Conservation (phyloP, 2,113 vertebrate genomes). For the Phalacrocorax pelagicus region DNA sequence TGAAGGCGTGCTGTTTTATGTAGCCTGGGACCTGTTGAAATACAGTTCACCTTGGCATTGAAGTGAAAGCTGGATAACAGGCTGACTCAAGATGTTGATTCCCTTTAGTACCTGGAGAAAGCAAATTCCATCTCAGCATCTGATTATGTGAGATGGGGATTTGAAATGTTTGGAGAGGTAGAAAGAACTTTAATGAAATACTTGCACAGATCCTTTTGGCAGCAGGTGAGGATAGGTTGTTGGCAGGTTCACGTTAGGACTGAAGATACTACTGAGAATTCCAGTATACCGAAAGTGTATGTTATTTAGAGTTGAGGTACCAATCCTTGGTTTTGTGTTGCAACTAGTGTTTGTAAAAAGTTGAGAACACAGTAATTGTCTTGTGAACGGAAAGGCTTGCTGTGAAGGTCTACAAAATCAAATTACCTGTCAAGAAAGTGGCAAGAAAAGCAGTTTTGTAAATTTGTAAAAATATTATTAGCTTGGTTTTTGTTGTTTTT, state of each 20-base stretch:
- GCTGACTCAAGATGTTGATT: background rate
- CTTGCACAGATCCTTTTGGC: background rate
- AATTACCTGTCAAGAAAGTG: background rate
- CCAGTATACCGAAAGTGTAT: background rate
- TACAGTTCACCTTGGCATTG: background rate
- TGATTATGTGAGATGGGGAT: background rate
- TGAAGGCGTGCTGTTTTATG: background rate
- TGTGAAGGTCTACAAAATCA: background rate
- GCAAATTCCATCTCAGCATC: background rate
- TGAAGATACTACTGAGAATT: background rate
- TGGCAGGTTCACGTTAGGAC: background rate
- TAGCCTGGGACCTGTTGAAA: background rate
- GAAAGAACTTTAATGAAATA: background rate
- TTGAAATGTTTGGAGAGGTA: background rate
- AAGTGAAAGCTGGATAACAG: background rate
- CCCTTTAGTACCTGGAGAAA: background rate
- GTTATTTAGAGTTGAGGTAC: background rate
- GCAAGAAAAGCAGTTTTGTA: background rate
- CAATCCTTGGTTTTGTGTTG: background rate
- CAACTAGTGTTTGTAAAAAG: background rate
- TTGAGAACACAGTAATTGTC: background rate
- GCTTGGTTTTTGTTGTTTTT: accelerated
- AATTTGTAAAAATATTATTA: background rate
- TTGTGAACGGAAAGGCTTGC: background rate
- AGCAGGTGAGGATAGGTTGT: background rate